Base-by-base conservation (phyloP, 2,797 vertebrate genomes). In the Melopsittacus undulatus region DNA sequence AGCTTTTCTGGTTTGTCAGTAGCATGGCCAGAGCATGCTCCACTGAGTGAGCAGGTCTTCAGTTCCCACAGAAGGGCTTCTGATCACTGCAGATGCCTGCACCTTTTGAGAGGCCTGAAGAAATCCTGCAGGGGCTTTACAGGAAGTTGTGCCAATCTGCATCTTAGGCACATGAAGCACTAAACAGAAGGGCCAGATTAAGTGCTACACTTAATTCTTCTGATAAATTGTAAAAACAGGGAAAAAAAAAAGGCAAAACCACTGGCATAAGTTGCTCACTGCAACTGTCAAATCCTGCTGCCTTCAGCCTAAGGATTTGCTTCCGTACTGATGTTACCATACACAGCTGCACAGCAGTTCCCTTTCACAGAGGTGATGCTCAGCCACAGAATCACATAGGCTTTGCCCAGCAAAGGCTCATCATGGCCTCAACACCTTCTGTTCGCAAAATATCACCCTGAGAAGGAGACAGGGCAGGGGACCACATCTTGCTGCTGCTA, bases 111-210 rank as follows among this genome's bases (percentile, higher is more conserved):
- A 45, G 56, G 21, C 27, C 75, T 18, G 19, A 43, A 80, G 79
- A 79, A 95, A 86, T 72, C 91, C 83, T 62, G 7, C 2, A 89
- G 79, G 52, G 68, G 75, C 90, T 94, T 93, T 90, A 95, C 69
- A 40, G 68, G 80, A 95, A 96, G 93, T 36, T 92, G 85, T 78
- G 89, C 82, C 95, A 51, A 96, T 68, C 95, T 86, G 54, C 48
- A 87, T 84, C 94, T 49, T 84, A 61, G 91, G 90, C 89, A 97
- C 96, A 95, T 63, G 84, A 97, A 96, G 36, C 54, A 91, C 94
- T 96, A 92, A 96, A 94, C 0, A 80, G 86, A 96, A 97, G 76
- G 83, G 72, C 68, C 92, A 88, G 90, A 94, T 96, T 95, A 96
- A 97, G 97, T 67, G 90, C 90, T 91, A 93, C 88, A 13, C 6